Evolutionary conservation across 2,797 vertebrate species (phyloP).

Genomic region (Tamandua tetradactyla): DNA sequence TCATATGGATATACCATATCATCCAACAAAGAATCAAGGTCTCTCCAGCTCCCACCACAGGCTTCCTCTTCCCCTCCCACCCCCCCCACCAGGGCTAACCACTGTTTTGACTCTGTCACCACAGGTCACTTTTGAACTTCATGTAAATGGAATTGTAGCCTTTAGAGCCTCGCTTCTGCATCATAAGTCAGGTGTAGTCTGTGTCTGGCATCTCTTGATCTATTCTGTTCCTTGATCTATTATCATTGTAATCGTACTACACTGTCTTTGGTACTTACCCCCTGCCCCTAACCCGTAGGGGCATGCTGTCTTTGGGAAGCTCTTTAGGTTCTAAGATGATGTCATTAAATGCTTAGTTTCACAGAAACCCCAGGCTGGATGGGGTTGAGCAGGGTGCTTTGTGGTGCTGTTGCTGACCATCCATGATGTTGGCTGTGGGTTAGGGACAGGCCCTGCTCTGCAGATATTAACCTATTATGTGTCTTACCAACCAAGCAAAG

Average conservation of each 20-base stretch:
- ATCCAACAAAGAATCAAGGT: neutral
- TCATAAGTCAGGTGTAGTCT: neutral
- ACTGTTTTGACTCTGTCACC: neutral
- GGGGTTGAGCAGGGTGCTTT: accelerated
- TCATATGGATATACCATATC: accelerated
- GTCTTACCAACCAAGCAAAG: neutral
- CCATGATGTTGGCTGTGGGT: neutral
- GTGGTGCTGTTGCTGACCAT: neutral
- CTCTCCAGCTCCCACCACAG: neutral
- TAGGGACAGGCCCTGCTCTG: neutral
- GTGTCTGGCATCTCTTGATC: neutral
- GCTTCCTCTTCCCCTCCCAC: neutral
- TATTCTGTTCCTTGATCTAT: neutral
- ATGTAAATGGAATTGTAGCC: neutral
- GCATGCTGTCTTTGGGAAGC: constrained; percentile 36
- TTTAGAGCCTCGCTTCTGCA: neutral
- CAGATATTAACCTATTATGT: neutral
- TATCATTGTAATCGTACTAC: neutral
- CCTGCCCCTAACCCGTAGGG: neutral
- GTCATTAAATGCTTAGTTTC: neutral
- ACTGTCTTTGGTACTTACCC: neutral
- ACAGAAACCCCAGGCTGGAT: constrained; percentile 35
- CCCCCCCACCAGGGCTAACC: no score
- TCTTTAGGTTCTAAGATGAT: neutral
- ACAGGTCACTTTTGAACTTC: neutral